A percentile compares a stretch with the other conserved stretches of the same genome.
Conservation (phyloP, 2,113 vertebrate species). For the Pseudorectes ferrugineus region DNA sequence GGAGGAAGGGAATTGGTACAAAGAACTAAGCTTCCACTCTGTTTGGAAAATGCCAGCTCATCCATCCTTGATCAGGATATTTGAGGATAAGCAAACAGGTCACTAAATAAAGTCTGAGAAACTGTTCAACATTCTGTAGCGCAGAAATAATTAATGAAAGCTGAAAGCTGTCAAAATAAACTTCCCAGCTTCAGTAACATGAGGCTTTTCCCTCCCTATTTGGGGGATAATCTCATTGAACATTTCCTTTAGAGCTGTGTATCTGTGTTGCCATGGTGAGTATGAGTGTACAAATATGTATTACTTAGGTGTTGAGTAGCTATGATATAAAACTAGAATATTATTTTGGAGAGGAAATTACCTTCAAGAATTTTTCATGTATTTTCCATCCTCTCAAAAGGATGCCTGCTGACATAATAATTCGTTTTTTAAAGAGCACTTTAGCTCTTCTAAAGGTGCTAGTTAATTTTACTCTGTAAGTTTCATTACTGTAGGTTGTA, state of each 20-base stretch:
- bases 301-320: background rate
- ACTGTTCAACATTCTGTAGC: background rate
- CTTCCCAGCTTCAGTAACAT: background rate
- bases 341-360: background rate
- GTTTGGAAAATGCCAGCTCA: background rate
- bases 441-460: background rate
- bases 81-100: background rate
- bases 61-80: background rate
- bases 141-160: background rate
- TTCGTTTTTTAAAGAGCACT: background rate
- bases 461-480: background rate
- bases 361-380: background rate
- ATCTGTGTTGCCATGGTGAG: background rate
- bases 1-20: background rate
- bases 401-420: background rate
- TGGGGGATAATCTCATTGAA: background rate
- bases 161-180: background rate
- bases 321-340: background rate
- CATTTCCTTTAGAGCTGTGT: background rate
- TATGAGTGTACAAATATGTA: background rate
- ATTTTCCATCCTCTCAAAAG: background rate
- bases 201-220: background rate
- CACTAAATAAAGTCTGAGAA: background rate
- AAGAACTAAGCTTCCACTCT: background rate
- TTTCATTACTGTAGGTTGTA: background rate